phyloP scores from a whole-genome alignment of 2,888 invertebrate genomes.

The Callosobruchus maculatus region DNA sequence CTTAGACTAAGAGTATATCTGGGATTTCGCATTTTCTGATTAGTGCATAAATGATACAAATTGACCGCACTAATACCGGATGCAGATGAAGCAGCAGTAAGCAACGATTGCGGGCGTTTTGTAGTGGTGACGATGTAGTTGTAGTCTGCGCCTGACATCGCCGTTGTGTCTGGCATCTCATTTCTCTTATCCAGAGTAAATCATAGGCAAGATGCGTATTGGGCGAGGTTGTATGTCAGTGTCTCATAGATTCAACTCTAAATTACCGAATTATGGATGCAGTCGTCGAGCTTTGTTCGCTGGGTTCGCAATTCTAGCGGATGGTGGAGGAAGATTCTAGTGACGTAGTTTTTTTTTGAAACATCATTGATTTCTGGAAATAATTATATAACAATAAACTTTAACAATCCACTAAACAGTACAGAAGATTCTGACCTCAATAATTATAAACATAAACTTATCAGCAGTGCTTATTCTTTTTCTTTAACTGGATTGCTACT shows the following conservation, averaged over 20 bases:
- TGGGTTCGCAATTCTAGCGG: not conserved
- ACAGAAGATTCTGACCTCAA: too few relatives aligned
- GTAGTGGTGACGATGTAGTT: not conserved
- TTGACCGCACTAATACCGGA: not conserved
- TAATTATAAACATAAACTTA: too few relatives aligned
- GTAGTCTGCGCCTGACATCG: not conserved
- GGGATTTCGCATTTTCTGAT: too few relatives aligned
- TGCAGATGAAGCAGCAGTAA: not conserved
- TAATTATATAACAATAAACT: too few relatives aligned
- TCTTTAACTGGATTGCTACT: too few relatives aligned
- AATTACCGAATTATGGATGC: not conserved
- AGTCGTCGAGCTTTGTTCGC: not conserved
- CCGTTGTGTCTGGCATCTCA: not conserved
- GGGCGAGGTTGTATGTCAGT: not conserved
- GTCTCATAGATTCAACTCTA: not conserved
- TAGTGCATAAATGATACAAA: too few relatives aligned
- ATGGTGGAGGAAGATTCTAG: too few relatives aligned
- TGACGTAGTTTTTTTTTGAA: too few relatives aligned
- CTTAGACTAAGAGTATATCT: too few relatives aligned
- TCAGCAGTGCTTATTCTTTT: too few relatives aligned
- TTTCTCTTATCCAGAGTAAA: not conserved
- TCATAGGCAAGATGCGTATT: not conserved
- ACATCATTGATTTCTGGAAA: too few relatives aligned
- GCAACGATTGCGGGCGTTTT: not conserved
- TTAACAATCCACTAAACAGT: too few relatives aligned